phyloP scores from a whole-genome alignment of 1,140 invertebrate species.

The Ctenoplectra terminalis region DNA sequence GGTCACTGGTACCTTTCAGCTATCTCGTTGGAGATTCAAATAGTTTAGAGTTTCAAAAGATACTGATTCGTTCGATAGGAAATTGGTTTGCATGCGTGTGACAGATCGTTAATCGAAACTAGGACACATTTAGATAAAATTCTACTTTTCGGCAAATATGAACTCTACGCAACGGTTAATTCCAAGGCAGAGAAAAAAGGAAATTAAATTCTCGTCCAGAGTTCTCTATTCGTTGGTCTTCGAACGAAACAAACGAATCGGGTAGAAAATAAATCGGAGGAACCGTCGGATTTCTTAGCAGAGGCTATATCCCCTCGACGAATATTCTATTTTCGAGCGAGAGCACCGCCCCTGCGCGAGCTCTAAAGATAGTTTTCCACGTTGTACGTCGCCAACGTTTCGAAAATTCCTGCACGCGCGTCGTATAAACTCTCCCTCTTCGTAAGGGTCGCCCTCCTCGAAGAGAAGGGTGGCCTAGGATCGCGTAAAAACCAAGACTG shows the following conservation, averaged over 20 bases:
- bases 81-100: neutral
- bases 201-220: too few species aligned
- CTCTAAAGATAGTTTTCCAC: conserved; percentile 68
- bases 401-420: conserved; percentile 74
- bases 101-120: too few species aligned
- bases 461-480: conserved; percentile 20
- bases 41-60: neutral
- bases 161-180: too few species aligned
- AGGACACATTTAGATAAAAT: too few species aligned
- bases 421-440: neutral
- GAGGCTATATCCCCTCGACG: conserved; percentile 53
- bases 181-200: too few species aligned
- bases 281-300: conserved; percentile 42
- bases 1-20: too few species aligned
- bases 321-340: conserved; percentile 80
- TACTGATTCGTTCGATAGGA: too few species aligned
- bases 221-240: neutral
- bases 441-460: conserved; percentile 42
- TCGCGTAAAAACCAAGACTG: conserved; percentile 2
- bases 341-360: conserved; percentile 68
- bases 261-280: conserved; percentile 9
- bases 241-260: neutral
- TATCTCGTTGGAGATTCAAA: neutral
- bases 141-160: too few species aligned
- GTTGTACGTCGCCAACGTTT: conserved; percentile 64